phyloP scores from a whole-genome alignment of 64 coral and sea anemone genomes.

The Astreopora myriophthalma region DNA sequence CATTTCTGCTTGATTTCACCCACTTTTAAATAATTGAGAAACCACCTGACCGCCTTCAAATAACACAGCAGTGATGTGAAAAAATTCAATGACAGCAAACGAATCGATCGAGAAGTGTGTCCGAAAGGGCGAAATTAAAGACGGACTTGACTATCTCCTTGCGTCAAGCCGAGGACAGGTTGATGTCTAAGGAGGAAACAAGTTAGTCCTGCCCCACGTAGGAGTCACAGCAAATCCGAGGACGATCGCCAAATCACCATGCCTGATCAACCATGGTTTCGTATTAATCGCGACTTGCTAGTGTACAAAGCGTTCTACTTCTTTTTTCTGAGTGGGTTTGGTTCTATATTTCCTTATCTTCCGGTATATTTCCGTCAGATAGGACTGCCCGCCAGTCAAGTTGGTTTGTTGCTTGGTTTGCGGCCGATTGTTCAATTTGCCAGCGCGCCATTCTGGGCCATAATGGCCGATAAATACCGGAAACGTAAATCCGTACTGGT shows the following conservation, averaged over 20 bases:
- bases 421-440: slow-evolving; percentile 93
- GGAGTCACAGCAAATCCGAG: background rate
- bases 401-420: slow-evolving; percentile 90
- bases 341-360: slow-evolving; percentile 92
- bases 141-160: background rate
- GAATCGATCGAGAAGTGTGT: background rate
- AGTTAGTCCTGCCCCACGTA: background rate
- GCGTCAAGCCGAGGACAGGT: background rate
- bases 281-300: slow-evolving; percentile 85
- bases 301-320: slow-evolving; percentile 97
- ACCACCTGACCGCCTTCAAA: slow-evolving; percentile 12
- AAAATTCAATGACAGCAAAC: background rate
- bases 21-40: slow-evolving; percentile 19
- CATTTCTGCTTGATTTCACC: slow-evolving; percentile 54
- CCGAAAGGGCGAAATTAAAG: background rate
- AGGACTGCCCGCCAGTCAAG: slow-evolving; percentile 88
- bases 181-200: too few species aligned
- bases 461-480: slow-evolving; percentile 94
- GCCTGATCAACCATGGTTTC: slow-evolving; percentile 58
- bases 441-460: slow-evolving; percentile 97
- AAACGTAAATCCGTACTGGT: slow-evolving; percentile 91
- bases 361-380: slow-evolving; percentile 98
- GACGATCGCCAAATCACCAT: background rate
- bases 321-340: slow-evolving; percentile 92
- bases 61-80: slow-evolving; percentile 31